Percentiles rank a stretch among this genome's conserved stretches.
phyloP scores from a whole-genome alignment of 2,113 vertebrate species.

The Macrotus californicus region DNA sequence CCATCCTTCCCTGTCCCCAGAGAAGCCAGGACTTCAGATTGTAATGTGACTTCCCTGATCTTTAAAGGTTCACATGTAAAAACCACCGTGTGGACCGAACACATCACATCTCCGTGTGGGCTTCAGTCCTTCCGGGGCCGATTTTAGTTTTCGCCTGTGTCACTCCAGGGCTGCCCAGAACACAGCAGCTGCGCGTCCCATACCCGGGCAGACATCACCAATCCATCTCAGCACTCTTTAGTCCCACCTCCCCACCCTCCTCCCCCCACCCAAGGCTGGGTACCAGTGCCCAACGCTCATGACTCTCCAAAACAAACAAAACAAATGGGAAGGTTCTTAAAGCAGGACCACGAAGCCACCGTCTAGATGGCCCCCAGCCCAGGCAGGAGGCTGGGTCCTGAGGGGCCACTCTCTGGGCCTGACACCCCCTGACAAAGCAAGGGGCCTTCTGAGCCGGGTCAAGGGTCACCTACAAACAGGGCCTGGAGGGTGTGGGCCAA shows the following conservation, averaged over 20 bases:
- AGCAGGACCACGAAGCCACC: not conserved
- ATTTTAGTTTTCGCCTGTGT: not conserved
- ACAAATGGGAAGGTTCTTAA: not conserved
- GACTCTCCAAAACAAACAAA: not conserved
- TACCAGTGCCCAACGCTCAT: not conserved
- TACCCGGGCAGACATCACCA: not conserved
- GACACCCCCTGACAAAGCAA: not conserved
- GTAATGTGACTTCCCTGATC: not conserved
- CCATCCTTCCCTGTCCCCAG: not conserved
- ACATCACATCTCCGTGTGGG: not conserved
- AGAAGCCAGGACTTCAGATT: not conserved
- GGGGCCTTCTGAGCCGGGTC: not conserved
- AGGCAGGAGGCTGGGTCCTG: not conserved
- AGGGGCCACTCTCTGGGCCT: not conserved
- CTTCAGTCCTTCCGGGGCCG: not conserved
- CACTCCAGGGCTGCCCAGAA: not conserved
- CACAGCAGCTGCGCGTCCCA: not conserved
- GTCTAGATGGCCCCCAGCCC: not conserved
- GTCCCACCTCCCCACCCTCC: not conserved
- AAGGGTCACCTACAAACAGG: not conserved
- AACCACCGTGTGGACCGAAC: not conserved
- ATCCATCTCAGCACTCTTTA: not conserved
- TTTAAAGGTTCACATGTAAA: not conserved
- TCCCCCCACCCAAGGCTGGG: not conserved
- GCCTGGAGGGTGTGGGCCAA: not conserved